These are phyloP conservation scores for Idaea biselata DNA, from an alignment of 2,888 invertebrate species.

Conservation along the genomic window DNA sequence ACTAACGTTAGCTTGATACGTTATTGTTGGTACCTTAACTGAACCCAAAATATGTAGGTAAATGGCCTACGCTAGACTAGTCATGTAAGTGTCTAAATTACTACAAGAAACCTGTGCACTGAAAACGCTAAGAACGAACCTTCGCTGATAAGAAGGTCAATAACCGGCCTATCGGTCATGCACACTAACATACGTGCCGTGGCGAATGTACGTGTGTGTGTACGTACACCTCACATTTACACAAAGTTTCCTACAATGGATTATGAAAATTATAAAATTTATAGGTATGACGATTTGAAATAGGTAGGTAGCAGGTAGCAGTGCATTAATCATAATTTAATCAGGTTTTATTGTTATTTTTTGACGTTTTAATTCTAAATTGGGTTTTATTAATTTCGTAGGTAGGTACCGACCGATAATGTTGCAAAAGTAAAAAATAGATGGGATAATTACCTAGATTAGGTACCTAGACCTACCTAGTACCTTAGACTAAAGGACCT, in stretches of 20 bases:
- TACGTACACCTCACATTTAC: neutral
- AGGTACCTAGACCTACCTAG: too few relatives aligned
- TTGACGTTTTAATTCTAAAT: too few relatives aligned
- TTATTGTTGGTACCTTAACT: too few relatives aligned
- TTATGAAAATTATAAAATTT: neutral
- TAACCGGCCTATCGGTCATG: constrained; percentile 68
- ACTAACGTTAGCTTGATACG: too few relatives aligned
- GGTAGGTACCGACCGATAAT: too few relatives aligned
- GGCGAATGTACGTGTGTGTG: constrained; percentile 21
- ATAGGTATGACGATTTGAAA: neutral
- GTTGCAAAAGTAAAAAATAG: too few relatives aligned
- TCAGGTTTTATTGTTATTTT: too few relatives aligned
- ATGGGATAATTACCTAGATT: too few relatives aligned
- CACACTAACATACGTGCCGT: constrained; percentile 28
- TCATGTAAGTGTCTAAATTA: neutral
- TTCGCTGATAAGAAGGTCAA: constrained; percentile 52
- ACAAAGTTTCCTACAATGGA: neutral
- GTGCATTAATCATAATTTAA: neutral
- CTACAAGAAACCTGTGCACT: neutral
- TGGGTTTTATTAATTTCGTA: too few relatives aligned
- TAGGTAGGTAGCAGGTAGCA: neutral
- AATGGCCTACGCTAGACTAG: too few relatives aligned
- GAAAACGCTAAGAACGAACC: constrained; percentile 1
- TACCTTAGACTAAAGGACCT: too few relatives aligned
- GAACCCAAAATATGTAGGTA: too few relatives aligned